Evolutionary conservation across 2,797 vertebrate species (phyloP).

Genomic region (Pyrocephalus nanus): DNA sequence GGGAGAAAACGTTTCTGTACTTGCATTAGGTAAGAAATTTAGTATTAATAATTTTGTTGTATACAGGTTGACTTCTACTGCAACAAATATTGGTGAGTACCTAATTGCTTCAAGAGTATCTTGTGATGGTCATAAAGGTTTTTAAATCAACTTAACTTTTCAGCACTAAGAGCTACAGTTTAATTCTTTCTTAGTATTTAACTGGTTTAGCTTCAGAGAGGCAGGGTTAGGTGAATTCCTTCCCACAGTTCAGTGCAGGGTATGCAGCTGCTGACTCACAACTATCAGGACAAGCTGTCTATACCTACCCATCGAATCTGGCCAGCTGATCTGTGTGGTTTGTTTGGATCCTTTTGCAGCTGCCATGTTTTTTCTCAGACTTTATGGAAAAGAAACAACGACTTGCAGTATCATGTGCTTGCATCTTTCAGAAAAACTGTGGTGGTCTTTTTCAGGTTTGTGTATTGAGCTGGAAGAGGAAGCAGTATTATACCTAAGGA

Average conservation of each 20-base stretch:
- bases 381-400: background rate
- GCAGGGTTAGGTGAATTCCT: background rate
- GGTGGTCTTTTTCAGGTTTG: background rate
- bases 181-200: background rate
- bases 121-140: background rate
- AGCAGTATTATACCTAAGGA: background rate
- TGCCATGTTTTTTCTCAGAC: background rate
- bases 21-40: background rate
- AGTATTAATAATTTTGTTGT: background rate
- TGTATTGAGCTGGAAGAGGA: background rate
- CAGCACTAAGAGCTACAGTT: background rate
- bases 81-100: background rate
- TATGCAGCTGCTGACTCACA: background rate
- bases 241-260: background rate
- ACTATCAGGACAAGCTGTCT: background rate
- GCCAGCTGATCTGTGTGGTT: background rate
- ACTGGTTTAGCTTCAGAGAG: background rate
- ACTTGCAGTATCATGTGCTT: background rate
- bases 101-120: background rate
- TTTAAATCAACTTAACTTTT: background rate
- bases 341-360: background rate
- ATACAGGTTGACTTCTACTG: background rate
- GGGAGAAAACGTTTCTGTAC: background rate
- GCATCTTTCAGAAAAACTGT: background rate
- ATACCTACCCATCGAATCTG: background rate